These are phyloP conservation scores for Atrina japonica DNA, from an alignment of 2,888 invertebrate species.

Conservation along the genomic window DNA sequence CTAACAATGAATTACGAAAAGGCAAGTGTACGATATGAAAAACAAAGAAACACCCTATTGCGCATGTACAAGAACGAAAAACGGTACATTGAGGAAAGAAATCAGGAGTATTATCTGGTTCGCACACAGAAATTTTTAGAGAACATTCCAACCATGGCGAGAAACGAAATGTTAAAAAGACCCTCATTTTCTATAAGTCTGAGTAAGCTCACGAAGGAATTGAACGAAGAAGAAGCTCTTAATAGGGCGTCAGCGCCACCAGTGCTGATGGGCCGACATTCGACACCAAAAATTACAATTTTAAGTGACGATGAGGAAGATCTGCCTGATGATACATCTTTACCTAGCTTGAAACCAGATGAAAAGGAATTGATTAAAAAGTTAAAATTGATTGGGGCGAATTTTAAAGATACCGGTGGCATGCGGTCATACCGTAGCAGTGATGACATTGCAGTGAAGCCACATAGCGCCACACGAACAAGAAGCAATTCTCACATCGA, in stretches of 20 bases:
- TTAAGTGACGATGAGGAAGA: too few species aligned
- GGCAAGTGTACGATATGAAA: constrained; percentile 49
- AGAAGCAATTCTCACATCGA: too few species aligned
- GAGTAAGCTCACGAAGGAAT: constrained; percentile 34
- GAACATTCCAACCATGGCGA: constrained; percentile 16
- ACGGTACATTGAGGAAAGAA: constrained; percentile 46
- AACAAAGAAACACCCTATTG: constrained; percentile 47
- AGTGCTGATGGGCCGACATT: background rate
- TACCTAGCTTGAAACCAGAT: too few species aligned
- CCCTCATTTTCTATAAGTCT: constrained; percentile 40
- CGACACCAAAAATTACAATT: background rate
- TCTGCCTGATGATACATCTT: too few species aligned
- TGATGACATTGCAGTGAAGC: too few species aligned
- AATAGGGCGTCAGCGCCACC: constrained; percentile 3
- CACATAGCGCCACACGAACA: too few species aligned
- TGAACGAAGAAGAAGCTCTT: constrained; percentile 22
- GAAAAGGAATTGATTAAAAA: too few species aligned
- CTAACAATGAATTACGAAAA: constrained; percentile 51
- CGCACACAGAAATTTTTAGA: constrained; percentile 35
- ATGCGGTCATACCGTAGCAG: too few species aligned
- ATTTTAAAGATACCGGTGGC: too few species aligned
- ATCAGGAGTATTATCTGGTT: constrained; percentile 37
- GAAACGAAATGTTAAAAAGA: constrained; percentile 25
- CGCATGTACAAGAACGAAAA: constrained; percentile 53
- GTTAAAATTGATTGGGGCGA: too few species aligned